Conservation (phyloP, 1,140 invertebrate species). For the Apis cerana region DNA sequence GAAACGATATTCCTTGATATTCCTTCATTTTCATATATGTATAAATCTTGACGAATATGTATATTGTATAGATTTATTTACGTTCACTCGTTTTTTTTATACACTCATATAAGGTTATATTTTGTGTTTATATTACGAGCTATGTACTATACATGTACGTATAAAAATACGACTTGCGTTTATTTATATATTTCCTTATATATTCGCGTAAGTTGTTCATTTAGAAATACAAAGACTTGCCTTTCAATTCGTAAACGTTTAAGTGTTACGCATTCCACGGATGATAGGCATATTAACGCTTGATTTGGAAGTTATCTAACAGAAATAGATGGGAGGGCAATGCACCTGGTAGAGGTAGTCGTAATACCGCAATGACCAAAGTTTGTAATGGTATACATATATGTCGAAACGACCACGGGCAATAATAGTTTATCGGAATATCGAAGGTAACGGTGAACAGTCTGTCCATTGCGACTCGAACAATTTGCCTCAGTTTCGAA, state of each 20-base stretch:
- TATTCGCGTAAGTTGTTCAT: not conserved
- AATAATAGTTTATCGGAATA: conserved; percentile 26
- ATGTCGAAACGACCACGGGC: conserved; percentile 6
- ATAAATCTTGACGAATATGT: not conserved
- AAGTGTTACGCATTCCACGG: conserved; percentile 36
- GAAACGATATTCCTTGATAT: not conserved
- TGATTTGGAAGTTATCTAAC: conserved; percentile 52
- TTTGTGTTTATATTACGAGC: not conserved
- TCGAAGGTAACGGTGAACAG: conserved; percentile 2
- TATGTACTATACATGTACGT: conserved; percentile 4
- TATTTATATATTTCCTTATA: conserved; percentile 7
- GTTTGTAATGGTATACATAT: conserved; percentile 34
- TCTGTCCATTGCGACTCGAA: not conserved
- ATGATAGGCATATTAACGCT: conserved; percentile 39
- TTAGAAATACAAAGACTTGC: not conserved
- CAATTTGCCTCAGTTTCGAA: not conserved
- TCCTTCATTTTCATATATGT: conserved; percentile 1
- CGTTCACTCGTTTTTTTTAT: not conserved
- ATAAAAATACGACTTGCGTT: not conserved
- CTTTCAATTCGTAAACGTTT: not conserved
- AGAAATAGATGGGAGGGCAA: conserved; percentile 15
- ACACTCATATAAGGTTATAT: not conserved
- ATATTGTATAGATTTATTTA: conserved; percentile 26
- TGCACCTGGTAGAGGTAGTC: conserved; percentile 59
- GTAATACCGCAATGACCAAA: conserved; percentile 68